Percentiles rank a stretch among this genome's conserved stretches.
These are phyloP conservation scores for Brachystomella parvula DNA, from an alignment of 1,140 invertebrate genomes.

Conservation along the genomic window DNA sequence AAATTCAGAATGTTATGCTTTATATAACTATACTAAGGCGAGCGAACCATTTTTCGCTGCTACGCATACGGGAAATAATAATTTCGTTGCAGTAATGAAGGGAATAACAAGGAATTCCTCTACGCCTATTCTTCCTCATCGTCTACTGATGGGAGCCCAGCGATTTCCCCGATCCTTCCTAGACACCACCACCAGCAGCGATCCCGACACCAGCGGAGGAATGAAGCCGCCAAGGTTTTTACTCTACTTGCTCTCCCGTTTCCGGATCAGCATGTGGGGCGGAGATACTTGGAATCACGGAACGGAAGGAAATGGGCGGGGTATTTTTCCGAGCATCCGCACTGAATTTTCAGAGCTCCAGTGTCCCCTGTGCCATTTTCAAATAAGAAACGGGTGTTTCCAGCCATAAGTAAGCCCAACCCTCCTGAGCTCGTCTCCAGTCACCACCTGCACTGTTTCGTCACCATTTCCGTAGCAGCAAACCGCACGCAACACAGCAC, in stretches of 20 bases:
- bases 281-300: constrained; percentile 64
- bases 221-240: constrained; percentile 54
- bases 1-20: too few species aligned
- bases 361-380: not conserved
- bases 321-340: constrained; percentile 65
- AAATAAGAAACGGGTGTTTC: not conserved
- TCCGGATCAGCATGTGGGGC: constrained; percentile 78
- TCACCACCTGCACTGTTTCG: too few species aligned
- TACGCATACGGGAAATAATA: too few species aligned
- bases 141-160: too few species aligned
- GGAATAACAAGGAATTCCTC: not conserved
- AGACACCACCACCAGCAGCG: not conserved
- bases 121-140: not conserved
- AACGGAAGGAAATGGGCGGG: constrained; percentile 64
- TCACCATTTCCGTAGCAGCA: too few species aligned
- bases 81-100: too few species aligned
- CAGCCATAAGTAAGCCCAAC: constrained; percentile 2
- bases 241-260: constrained; percentile 80
- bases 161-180: not conserved
- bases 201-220: not conserved
- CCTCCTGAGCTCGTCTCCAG: too few species aligned
- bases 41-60: too few species aligned
- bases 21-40: too few species aligned
- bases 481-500: too few species aligned
- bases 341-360: not conserved